Conservation (phyloP, 2,113 vertebrate species). For the Echinops telfairi region DNA sequence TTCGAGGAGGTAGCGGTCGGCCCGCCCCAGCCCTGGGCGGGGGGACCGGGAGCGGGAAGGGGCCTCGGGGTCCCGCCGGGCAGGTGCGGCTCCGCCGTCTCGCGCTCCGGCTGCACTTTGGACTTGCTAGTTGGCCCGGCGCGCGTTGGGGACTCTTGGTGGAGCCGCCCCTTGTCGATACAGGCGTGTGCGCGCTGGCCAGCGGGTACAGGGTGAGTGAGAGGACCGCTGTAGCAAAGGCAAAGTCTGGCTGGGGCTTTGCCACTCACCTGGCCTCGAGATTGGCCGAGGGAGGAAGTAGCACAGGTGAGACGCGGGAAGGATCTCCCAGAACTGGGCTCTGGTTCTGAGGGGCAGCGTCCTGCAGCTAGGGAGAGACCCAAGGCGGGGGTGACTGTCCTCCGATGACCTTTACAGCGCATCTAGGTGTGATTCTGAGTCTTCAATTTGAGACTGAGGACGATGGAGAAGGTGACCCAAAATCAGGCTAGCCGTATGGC, state of each 20-base stretch:
- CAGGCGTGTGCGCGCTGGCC: neutral
- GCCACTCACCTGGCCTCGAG: no score
- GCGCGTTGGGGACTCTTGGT: neutral
- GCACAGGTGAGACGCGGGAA: neutral
- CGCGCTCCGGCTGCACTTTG: neutral
- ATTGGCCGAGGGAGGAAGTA: neutral
- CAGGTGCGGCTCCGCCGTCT: neutral
- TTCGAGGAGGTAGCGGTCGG: slow-evolving; percentile 93
- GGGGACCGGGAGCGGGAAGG: neutral
- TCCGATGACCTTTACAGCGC: no score
- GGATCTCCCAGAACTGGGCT: neutral
- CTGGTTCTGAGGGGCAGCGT: neutral
- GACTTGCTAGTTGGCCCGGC: neutral
- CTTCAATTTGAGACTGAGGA: neutral
- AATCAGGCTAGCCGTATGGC: neutral
- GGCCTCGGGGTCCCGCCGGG: neutral
- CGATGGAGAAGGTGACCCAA: neutral
- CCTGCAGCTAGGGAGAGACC: neutral
- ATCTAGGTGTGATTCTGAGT: neutral
- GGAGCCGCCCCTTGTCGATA: neutral
- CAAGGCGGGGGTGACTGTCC: neutral
- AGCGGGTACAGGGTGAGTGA: neutral
- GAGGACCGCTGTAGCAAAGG: neutral
- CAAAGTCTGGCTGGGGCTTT: neutral
- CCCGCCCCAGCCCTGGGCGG: neutral